Conservation (phyloP, 1,140 invertebrate genomes). For the Hycleus phaleratus region DNA sequence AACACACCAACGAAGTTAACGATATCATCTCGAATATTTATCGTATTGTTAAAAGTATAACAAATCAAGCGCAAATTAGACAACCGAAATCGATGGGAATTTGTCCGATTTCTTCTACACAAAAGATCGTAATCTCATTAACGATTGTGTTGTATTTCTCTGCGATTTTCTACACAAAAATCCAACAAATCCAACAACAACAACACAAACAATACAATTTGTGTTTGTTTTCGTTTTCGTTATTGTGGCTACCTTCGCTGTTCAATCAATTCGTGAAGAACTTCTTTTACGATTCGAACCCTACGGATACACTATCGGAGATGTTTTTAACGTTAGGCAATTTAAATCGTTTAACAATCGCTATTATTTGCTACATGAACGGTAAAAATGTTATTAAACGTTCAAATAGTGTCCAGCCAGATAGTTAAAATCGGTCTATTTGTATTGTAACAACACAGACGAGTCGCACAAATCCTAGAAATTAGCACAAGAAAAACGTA, state of each 20-base stretch:
- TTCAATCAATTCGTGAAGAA: constrained; percentile 15
- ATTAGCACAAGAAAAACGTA: too few species aligned
- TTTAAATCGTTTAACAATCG: constrained; percentile 16
- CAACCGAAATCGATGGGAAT: neutral
- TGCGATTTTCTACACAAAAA: constrained; percentile 11
- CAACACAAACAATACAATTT: constrained; percentile 2
- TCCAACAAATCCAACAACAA: neutral
- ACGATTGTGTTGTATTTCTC: constrained; percentile 15
- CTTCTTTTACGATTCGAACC: constrained; percentile 9
- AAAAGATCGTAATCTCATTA: constrained; percentile 8
- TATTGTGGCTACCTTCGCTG: constrained; percentile 18
- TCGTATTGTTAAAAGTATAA: constrained; percentile 16
- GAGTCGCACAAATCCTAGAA: too few species aligned
- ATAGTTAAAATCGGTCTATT: too few species aligned
- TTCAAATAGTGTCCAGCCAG: too few species aligned
- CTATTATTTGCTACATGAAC: constrained; percentile 9
- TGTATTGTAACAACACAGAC: too few species aligned
- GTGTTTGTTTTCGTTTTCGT: constrained; percentile 8
- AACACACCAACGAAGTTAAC: constrained; percentile 12
- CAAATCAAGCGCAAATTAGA: neutral
- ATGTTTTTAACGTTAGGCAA: constrained; percentile 21
- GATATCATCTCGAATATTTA: constrained; percentile 19
- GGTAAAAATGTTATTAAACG: neutral
- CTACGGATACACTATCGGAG: constrained; percentile 14
- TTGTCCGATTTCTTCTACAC: constrained; percentile 4